A percentile compares a stretch with the other conserved stretches of the same genome.
These are phyloP conservation scores for Rhinella marina DNA, from an alignment of 2,797 vertebrate species.

Conservation along the genomic window DNA sequence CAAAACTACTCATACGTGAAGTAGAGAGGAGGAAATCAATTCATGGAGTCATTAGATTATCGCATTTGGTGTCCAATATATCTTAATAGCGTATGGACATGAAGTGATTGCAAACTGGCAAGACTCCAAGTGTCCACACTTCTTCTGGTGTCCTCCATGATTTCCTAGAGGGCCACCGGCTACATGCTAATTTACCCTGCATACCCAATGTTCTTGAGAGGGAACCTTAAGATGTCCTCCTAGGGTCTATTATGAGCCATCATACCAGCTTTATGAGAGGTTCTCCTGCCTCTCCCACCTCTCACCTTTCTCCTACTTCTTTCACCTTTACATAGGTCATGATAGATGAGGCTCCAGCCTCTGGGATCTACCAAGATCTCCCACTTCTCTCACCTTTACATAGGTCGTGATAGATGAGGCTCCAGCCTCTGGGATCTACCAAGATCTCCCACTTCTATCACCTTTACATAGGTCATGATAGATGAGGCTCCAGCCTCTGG, in stretches of 20 bases:
- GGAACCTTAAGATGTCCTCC: too few species aligned
- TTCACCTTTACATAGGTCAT: too few species aligned
- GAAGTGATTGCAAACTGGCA: not conserved
- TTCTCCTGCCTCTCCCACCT: too few species aligned
- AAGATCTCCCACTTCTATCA: too few species aligned
- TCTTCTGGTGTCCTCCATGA: not conserved
- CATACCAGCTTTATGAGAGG: not conserved
- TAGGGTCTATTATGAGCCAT: not conserved
- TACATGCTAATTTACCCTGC: too few species aligned
- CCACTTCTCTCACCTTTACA: too few species aligned
- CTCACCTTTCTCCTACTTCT: too few species aligned
- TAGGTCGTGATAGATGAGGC: too few species aligned
- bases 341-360: too few species aligned
- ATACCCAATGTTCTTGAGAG: too few species aligned
- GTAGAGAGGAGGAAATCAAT: not conserved
- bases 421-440: not conserved
- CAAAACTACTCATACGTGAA: not conserved
- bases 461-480: too few species aligned
- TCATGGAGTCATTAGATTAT: not conserved
- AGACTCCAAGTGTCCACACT: not conserved
- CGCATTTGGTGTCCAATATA: not conserved
- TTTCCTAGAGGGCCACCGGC: not conserved
- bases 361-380: too few species aligned
- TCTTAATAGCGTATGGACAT: not conserved
- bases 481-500: not conserved